Conservation (phyloP, 2,888 invertebrate genomes). For the Prosapia bicincta region DNA sequence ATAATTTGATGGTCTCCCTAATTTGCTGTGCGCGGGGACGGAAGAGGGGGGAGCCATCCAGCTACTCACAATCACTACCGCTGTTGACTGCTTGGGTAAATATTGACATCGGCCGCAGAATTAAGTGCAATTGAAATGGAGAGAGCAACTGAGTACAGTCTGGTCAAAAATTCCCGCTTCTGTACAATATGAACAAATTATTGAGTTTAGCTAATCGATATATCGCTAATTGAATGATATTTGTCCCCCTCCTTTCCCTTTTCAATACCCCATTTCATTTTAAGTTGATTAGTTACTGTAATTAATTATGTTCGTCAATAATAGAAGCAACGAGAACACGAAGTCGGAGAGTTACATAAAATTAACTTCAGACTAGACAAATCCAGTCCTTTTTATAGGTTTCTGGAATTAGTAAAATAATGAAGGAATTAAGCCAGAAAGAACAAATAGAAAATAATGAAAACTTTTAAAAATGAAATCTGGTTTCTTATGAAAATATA, state of each 20-base stretch:
- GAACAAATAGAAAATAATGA: too few species aligned
- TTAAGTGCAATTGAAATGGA: conserved; percentile 30
- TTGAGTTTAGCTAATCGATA: conserved; percentile 2
- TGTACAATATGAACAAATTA: conserved; percentile 2
- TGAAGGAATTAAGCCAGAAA: too few species aligned
- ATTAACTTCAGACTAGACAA: too few species aligned
- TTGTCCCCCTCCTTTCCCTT: background rate
- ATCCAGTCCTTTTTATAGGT: too few species aligned
- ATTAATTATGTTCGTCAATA: background rate
- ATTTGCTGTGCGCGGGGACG: conserved; percentile 14
- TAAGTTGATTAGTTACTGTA: background rate
- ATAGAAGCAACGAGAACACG: too few species aligned
- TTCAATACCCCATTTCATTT: background rate
- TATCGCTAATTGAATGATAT: background rate
- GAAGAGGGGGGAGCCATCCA: background rate
- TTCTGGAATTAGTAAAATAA: too few species aligned
- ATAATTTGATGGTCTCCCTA: conserved; percentile 26
- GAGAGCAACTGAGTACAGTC: conserved; percentile 24
- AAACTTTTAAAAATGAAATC: too few species aligned
- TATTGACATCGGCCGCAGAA: conserved; percentile 27
- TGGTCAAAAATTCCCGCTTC: background rate
- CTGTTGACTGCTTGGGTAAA: conserved; percentile 22
- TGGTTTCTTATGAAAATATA: too few species aligned
- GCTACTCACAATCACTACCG: conserved; percentile 18
- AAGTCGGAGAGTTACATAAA: too few species aligned